Percentiles rank a stretch among this genome's conserved stretches.
Conservation (phyloP, 2,888 invertebrate genomes). For the Bellardia bayeri region DNA sequence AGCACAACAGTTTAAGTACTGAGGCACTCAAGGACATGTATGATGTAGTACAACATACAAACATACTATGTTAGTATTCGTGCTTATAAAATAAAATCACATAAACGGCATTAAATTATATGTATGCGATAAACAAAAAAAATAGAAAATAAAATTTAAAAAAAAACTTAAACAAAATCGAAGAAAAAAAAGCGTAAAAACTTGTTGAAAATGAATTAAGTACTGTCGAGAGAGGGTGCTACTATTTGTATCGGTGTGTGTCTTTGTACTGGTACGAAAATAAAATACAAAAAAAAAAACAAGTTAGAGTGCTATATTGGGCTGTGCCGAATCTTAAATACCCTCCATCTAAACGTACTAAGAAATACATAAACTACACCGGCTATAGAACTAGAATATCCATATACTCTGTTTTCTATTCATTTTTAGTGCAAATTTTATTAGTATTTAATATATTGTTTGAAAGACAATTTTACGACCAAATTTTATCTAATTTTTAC, state of each 20-base stretch:
- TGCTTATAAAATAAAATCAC: constrained; percentile 64
- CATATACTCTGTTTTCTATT: too few species aligned
- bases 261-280: constrained; percentile 37
- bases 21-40: constrained; percentile 66
- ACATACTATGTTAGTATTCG: background rate
- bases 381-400: too few species aligned
- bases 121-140: constrained; percentile 40
- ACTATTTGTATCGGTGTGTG: background rate
- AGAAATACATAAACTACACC: too few species aligned
- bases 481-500: too few species aligned
- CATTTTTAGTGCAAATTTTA: too few species aligned
- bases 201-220: constrained; percentile 72
- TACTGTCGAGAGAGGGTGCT: constrained; percentile 53
- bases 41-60: background rate
- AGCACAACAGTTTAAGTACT: constrained; percentile 67
- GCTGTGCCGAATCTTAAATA: too few species aligned
- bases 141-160: constrained; percentile 12
- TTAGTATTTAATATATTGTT: too few species aligned
- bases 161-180: constrained; percentile 57
- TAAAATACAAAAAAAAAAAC: constrained; percentile 35
- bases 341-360: too few species aligned
- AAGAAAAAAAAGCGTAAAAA: constrained; percentile 62
- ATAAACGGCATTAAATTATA: constrained; percentile 68
- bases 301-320: background rate
- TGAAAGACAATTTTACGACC: too few species aligned